Evolutionary conservation across 2,888 invertebrate species (phyloP).

Genomic region (Lepidonotus clava): DNA sequence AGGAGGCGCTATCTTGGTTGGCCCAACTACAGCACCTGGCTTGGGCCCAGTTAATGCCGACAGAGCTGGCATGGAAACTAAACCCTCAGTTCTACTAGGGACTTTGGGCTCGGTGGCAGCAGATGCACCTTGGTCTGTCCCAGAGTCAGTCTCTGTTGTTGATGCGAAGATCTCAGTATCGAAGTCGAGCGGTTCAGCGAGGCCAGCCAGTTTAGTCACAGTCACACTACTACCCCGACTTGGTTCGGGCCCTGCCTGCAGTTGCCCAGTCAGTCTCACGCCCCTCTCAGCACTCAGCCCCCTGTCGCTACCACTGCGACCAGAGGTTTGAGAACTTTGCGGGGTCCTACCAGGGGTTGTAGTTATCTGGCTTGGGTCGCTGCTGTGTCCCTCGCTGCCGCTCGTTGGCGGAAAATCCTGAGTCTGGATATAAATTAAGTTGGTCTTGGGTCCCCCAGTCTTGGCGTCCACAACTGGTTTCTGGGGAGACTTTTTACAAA

Average conservation of each 20-base stretch:
- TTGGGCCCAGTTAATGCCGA: not conserved
- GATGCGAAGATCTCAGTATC: conserved; percentile 19
- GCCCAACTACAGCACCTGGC: not conserved
- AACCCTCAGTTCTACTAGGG: not conserved
- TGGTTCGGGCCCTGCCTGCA: too few relatives aligned
- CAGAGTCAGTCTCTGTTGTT: not conserved
- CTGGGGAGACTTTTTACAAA: conserved; percentile 15
- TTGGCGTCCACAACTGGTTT: not conserved
- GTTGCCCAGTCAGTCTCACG: too few relatives aligned
- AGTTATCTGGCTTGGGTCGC: not conserved
- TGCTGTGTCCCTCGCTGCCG: not conserved
- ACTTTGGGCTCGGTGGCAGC: not conserved
- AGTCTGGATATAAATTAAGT: conserved; percentile 43
- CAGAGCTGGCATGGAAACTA: not conserved
- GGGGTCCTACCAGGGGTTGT: not conserved
- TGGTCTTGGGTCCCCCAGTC: not conserved
- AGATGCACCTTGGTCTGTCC: not conserved
- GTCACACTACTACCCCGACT: not conserved
- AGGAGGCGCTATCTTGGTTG: not conserved
- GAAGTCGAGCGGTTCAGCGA: conserved; percentile 38
- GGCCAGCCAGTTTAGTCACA: conserved; percentile 2
- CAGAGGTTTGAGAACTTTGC: not conserved
- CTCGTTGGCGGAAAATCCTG: conserved; percentile 51
- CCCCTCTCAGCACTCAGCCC: too few relatives aligned
- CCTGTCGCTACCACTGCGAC: not conserved